phyloP scores from a whole-genome alignment of 2,888 invertebrate genomes.

The Tenthredo distinguenda region DNA sequence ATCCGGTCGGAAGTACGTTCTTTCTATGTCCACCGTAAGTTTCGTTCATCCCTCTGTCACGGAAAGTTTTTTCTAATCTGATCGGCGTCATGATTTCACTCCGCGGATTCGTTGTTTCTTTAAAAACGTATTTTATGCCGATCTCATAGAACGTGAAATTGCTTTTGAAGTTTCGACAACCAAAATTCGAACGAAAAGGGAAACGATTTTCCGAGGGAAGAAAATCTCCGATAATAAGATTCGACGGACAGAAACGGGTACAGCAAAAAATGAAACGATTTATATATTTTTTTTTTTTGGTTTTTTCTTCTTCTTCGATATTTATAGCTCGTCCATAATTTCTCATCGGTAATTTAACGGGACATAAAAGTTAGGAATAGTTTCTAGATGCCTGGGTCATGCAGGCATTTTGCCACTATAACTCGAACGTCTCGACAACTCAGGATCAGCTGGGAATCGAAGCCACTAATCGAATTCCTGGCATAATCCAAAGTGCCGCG shows the following conservation, averaged over 20 bases:
- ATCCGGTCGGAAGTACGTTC: slow-evolving; percentile 39
- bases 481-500: slow-evolving; percentile 47
- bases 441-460: slow-evolving; percentile 36
- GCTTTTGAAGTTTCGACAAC: background rate
- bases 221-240: background rate
- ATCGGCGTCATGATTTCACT: background rate
- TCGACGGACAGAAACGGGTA: background rate
- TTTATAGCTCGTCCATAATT: slow-evolving; percentile 19
- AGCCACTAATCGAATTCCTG: slow-evolving; percentile 52
- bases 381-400: slow-evolving; percentile 36
- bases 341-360: slow-evolving; percentile 15
- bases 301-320: background rate
- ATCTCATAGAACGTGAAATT: background rate
- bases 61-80: background rate
- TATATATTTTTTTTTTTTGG: background rate
- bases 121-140: background rate
- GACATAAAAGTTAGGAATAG: slow-evolving; percentile 40
- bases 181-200: background rate
- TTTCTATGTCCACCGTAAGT: slow-evolving; percentile 1
- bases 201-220: background rate
- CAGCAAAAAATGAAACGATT: background rate
- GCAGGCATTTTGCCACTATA: slow-evolving; percentile 24
- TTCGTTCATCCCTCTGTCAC: slow-evolving; percentile 24
- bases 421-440: slow-evolving; percentile 43
- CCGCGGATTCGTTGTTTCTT: background rate